Evolutionary conservation across 2,797 vertebrate species (phyloP), one percentile per base, ranked within the genome.

Genomic region (Rhyacichthys aspro): DNA sequence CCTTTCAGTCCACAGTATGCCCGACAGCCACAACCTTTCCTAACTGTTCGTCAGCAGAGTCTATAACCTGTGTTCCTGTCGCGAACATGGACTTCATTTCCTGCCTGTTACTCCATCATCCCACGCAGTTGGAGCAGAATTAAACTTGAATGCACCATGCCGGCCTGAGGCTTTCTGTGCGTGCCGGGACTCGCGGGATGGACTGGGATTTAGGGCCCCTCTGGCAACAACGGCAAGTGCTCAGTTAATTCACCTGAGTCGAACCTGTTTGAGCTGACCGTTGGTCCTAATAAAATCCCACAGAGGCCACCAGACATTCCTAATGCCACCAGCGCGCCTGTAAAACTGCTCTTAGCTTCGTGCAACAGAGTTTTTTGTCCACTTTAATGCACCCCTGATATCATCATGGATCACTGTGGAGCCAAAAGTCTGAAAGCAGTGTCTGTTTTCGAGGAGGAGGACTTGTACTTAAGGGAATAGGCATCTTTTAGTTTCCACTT

Each of bases 301-400:
- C 23, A 15, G 77, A 67, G 63, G 67, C 61, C 53, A 59, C 48
- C 70, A 85, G 81, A 82, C 80, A 67, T 83, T 73, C 76, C 78
- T 82, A 85, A 86, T 79, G 76, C 79, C 75, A 78, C 86, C 78
- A 78, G 78, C 77, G 73, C 65, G 83, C 85, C 75, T 86, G 86
- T 89, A 86, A 91, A 91, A 90, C 83, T 78, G 78, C 81, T 84
- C 78, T 89, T 85, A 87, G 84, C 41, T 72, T 55, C 67, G 70
- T 59, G 44, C 67, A 67, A 41, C 67, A 66, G 66, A 79, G 69
- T 85, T 67, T 74, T 78, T 62, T 77, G 78, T 64, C 65, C 3
- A n/a, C 58, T 39, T 74, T 90, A 91, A 90, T 91, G 67, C 82
- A 41, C 46, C 57, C 39, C 76, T 90, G 90, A 92, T 92, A 86